Evolutionary conservation across 2,797 vertebrate species (phyloP).

Genomic region (Siniperca scherzeri): DNA sequence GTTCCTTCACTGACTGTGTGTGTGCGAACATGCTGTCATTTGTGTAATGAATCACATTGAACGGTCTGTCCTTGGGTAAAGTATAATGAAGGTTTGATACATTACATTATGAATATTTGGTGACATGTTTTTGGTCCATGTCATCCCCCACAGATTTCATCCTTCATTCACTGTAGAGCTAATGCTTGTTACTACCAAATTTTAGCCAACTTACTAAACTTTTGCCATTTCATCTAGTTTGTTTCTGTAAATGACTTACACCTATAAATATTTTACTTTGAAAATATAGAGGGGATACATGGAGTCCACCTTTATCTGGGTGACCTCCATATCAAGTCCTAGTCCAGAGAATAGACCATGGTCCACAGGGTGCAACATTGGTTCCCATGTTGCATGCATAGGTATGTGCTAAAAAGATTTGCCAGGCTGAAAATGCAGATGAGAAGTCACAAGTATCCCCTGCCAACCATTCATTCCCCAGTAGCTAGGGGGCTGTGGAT

Average conservation of each 20-base stretch:
- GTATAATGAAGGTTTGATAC: slow-evolving; percentile 54
- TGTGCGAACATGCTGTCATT: slow-evolving; percentile 59
- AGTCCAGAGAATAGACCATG: neutral
- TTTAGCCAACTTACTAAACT: neutral
- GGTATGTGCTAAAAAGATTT: neutral
- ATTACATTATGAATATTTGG: slow-evolving; percentile 57
- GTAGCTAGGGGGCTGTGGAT: neutral
- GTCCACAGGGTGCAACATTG: neutral
- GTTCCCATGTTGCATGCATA: slow-evolving; percentile 3
- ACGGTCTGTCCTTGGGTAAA: slow-evolving; percentile 59
- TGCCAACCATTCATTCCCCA: neutral
- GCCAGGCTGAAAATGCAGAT: slow-evolving; percentile 8
- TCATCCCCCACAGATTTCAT: neutral
- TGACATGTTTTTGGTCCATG: slow-evolving; percentile 54
- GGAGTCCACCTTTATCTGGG: neutral
- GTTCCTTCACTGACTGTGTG: slow-evolving; percentile 52
- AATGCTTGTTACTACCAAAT: neutral
- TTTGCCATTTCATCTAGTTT: neutral
- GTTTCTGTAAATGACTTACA: neutral
- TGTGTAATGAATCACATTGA: slow-evolving; percentile 62
- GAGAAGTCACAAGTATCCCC: neutral
- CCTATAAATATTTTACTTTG: neutral
- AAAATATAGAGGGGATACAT: neutral
- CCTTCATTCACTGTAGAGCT: slow-evolving; percentile 2
- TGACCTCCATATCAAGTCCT: neutral